Conservation (phyloP, 2,888 invertebrate species). For the Rutpela maculata region DNA sequence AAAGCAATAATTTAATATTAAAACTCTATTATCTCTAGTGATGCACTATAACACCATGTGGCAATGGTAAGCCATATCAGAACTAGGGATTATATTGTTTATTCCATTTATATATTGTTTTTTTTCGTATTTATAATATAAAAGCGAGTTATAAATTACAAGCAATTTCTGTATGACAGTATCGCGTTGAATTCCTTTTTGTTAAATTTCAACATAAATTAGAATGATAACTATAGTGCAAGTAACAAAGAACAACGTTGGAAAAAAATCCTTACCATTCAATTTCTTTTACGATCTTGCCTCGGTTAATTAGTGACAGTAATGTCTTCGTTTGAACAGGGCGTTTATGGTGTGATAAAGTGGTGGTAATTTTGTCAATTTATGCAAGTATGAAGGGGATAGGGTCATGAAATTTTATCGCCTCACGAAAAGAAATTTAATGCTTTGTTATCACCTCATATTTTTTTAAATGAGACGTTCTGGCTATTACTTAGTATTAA, state of each 20-base stretch:
- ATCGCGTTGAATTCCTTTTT: background rate
- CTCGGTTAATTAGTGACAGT: conserved; percentile 40
- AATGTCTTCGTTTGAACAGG: conserved; percentile 44
- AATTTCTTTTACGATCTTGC: conserved; percentile 32
- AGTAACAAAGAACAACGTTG: conserved; percentile 5
- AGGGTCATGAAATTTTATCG: conserved; percentile 67
- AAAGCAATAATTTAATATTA: too few species aligned
- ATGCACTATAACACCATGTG: too few species aligned
- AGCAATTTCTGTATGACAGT: conserved; percentile 5
- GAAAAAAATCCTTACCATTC: background rate
- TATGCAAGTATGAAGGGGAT: conserved; percentile 62
- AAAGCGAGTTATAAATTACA: conserved; percentile 8
- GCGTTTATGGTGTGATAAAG: conserved; percentile 60
- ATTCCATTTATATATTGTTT: background rate
- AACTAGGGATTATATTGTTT: too few species aligned
- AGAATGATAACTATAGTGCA: conserved; percentile 13
- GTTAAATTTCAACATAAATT: conserved; percentile 18
- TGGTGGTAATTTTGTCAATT: conserved; percentile 64
- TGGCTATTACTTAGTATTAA: conserved; percentile 63
- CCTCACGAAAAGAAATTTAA: conserved; percentile 64
- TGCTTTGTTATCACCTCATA: conserved; percentile 67
- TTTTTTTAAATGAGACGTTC: conserved; percentile 65
- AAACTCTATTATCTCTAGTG: too few species aligned
- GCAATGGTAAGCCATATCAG: too few species aligned
- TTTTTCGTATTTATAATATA: background rate